Base-by-base conservation (phyloP, 1,140 invertebrate species). In the Philopotamus ludificatus region DNA sequence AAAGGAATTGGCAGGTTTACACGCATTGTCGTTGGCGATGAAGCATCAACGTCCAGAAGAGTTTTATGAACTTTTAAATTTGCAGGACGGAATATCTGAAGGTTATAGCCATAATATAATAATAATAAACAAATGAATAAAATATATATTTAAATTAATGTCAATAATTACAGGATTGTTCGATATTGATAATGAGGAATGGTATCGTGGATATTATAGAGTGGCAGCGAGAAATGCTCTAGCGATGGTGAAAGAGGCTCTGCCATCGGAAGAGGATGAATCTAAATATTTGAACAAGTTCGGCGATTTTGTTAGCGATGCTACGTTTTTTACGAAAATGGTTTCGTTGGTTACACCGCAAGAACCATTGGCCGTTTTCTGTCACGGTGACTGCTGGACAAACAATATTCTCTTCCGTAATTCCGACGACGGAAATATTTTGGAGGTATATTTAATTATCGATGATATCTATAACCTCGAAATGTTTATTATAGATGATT, bases 331-430 rank as follows among this genome's bases (percentile, higher is more conserved):
- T 70, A 79, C 79, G 0, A 84, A 81, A 0, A 89, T 89, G 87
- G 82, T 87, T 41, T 79, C 86, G 22, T 71, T 88, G 58, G 85
- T 85, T 1, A 77, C 82, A 1, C 78, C 83, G 0, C 78, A 81
- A 65, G 86, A 87, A 16, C 82, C 85, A 0, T 73, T 89, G 16
- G 85, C 85, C 0, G 86, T 88, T 2, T 85, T 90, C 59, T 85
- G 85, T 61, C 89, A 90, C 66, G 89, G 89, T 0, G 88, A 90
- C 64, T 89, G 87, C 72, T 89, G 88, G 88, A 88, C 87, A 0
- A 89, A 89, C 67, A 90, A 90, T 73, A 83, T 90, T 66, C 71
- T 89, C 1, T 89, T 89, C 71, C 78, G 81, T 49, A 85, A 86
- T 64, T 79, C 81, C 12, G 72, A 78, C 26, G 74, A 76, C 0